A percentile compares a stretch with the other conserved stretches of the same genome.
Evolutionary conservation across 1,140 invertebrate genomes (phyloP).

Genomic region (Pararge aegeria): DNA sequence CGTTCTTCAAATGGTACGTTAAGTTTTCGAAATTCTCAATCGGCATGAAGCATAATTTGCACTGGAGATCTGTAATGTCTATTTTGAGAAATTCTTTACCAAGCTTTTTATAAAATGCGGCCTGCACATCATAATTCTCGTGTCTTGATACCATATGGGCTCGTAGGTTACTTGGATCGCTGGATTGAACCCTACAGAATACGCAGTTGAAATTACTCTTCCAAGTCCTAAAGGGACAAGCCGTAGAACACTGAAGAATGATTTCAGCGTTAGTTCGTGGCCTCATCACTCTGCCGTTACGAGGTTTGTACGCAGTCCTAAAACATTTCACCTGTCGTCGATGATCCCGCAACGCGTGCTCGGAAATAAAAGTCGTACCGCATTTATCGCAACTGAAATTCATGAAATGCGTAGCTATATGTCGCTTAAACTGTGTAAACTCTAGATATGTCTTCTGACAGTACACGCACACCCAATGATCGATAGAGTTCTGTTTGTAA

Average conservation of each 20-base stretch:
- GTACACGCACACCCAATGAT: constrained; percentile 57
- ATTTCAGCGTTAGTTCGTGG: constrained; percentile 65
- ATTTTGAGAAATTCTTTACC: constrained; percentile 68
- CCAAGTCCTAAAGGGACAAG: constrained; percentile 64
- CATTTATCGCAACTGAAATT: constrained; percentile 67
- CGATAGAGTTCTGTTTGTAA: constrained; percentile 53
- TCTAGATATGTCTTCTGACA: constrained; percentile 51
- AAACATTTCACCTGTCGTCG: constrained; percentile 65
- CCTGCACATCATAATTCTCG: constrained; percentile 57
- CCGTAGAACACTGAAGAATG: constrained; percentile 63
- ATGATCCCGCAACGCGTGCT: constrained; percentile 59
- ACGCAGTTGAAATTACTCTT: constrained; percentile 68
- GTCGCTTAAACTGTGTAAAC: constrained; percentile 60
- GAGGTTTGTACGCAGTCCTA: constrained; percentile 57
- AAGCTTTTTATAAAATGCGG: constrained; percentile 67
- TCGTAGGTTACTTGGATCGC: constrained; percentile 53
- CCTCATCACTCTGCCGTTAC: constrained; percentile 54
- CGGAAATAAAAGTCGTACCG: constrained; percentile 61
- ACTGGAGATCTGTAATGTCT: constrained; percentile 66
- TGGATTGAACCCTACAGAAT: constrained; percentile 62
- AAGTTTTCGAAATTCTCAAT: constrained; percentile 56
- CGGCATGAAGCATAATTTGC: constrained; percentile 63
- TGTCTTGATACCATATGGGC: constrained; percentile 55
- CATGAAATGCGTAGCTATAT: constrained; percentile 64
- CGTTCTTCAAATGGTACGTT: constrained; percentile 59